Evolutionary conservation across 1,140 invertebrate genomes (phyloP).

Genomic region (Papilio xuthus): DNA sequence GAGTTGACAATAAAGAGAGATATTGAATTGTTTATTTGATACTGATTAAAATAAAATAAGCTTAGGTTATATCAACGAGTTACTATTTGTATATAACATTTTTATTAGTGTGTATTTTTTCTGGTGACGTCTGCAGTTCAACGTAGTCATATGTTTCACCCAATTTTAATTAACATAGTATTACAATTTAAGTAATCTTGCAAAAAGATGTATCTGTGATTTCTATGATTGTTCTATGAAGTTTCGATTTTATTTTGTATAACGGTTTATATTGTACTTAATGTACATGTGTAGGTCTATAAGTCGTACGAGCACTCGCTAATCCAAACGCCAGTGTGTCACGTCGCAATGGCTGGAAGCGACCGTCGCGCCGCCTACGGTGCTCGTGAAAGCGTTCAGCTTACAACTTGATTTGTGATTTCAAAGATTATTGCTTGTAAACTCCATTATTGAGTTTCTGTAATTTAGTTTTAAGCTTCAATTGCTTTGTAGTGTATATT

Average conservation of each 20-base stretch:
- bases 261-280: too few relatives aligned
- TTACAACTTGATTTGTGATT: conserved; percentile 80
- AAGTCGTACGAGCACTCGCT: background rate
- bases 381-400: conserved; percentile 75
- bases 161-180: background rate
- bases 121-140: too few relatives aligned
- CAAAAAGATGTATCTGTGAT: background rate
- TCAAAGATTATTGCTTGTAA: conserved; percentile 73
- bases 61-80: too few relatives aligned
- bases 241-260: too few relatives aligned
- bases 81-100: too few relatives aligned
- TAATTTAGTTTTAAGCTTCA: conserved; percentile 65
- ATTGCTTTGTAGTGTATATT: conserved; percentile 46
- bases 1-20: background rate
- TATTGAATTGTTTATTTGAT: background rate
- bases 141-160: background rate
- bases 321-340: conserved; percentile 45
- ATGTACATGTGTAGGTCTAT: too few relatives aligned
- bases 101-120: too few relatives aligned
- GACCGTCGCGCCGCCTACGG: conserved; percentile 70
- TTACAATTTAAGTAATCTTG: too few relatives aligned
- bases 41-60: too few relatives aligned
- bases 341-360: conserved; percentile 66
- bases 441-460: conserved; percentile 69
- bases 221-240: too few relatives aligned